Conservation (phyloP, 2,113 vertebrate species). For the Abramis brama region DNA sequence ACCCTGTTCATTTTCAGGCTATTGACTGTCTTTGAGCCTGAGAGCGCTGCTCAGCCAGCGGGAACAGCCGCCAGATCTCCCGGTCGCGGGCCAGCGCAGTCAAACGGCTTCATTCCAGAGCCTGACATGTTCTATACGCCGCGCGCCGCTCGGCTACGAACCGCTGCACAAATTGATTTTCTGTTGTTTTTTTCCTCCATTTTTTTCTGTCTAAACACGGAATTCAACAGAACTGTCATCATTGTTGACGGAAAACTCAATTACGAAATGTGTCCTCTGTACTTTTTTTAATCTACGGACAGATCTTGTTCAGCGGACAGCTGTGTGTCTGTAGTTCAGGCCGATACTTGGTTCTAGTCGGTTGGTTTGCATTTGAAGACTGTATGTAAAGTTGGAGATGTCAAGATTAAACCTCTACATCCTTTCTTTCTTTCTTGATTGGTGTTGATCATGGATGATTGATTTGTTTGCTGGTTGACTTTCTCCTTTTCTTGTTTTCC, state of each 20-base stretch:
- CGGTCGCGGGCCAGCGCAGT: conserved; percentile 74
- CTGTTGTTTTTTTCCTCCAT: conserved; percentile 17
- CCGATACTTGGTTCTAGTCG: background rate
- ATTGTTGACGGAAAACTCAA: conserved; percentile 42
- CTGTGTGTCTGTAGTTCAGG: background rate
- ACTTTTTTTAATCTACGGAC: background rate
- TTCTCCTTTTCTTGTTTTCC: background rate
- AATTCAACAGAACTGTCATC: conserved; percentile 53
- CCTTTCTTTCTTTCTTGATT: background rate
- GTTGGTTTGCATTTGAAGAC: background rate
- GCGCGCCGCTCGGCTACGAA: conserved; percentile 47
- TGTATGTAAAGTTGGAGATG: background rate
- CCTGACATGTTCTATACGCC: conserved; percentile 62
- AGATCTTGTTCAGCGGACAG: background rate
- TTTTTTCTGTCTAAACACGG: conserved; percentile 52
- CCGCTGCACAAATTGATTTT: conserved; percentile 58
- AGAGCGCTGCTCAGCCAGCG: conserved; percentile 78
- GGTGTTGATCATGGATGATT: background rate
- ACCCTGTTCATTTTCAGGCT: conserved; percentile 81
- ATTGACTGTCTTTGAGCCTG: conserved; percentile 79
- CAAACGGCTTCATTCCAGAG: conserved; percentile 75
- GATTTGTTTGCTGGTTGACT: background rate
- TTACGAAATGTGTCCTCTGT: conserved; percentile 7
- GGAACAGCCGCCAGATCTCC: conserved; percentile 71
- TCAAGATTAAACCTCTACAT: background rate